These are phyloP conservation scores for Hirudo medicinalis DNA, from an alignment of 1,140 invertebrate genomes.

Conservation along the genomic window DNA sequence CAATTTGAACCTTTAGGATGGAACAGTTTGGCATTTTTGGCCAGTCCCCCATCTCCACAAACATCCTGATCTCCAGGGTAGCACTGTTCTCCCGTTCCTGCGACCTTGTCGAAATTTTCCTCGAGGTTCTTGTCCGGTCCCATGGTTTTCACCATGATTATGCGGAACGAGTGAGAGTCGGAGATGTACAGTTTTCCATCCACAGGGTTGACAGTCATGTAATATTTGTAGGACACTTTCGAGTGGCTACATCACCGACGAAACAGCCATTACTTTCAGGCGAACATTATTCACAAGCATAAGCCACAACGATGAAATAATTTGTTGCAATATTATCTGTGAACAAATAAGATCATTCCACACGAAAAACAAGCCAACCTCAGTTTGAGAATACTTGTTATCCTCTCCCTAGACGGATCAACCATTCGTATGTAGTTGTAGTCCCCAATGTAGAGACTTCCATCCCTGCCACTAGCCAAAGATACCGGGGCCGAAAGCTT, in stretches of 20 bases:
- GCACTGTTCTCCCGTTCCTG: conserved; percentile 82
- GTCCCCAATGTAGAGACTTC: conserved; percentile 87
- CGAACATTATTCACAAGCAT: no score
- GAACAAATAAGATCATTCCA: no score
- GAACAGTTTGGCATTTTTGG: conserved; percentile 76
- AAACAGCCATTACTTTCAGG: no score
- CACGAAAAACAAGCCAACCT: conserved; percentile 49
- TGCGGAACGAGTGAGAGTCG: conserved; percentile 83
- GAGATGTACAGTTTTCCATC: conserved; percentile 84
- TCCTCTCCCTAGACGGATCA: conserved; percentile 52
- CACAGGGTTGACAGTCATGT: conserved; percentile 79
- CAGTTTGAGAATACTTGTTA: conserved; percentile 70
- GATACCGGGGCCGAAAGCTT: conserved; percentile 77
- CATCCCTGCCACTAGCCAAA: conserved; percentile 73
- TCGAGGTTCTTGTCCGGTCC: conserved; percentile 57
- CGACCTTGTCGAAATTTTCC: conserved; percentile 83
- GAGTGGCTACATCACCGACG: conserved; percentile 53
- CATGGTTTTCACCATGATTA: conserved; percentile 72
- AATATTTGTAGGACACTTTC: conserved; percentile 81
- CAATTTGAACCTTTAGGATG: conserved; percentile 78
- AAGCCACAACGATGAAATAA: no score
- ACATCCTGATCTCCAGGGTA: conserved; percentile 82
- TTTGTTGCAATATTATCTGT: no score
- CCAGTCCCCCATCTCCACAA: conserved; percentile 81
- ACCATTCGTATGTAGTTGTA: conserved; percentile 86